These are phyloP conservation scores for Machaerirhynchus nigripectus DNA, from an alignment of 2,113 vertebrate species.

Conservation along the genomic window DNA sequence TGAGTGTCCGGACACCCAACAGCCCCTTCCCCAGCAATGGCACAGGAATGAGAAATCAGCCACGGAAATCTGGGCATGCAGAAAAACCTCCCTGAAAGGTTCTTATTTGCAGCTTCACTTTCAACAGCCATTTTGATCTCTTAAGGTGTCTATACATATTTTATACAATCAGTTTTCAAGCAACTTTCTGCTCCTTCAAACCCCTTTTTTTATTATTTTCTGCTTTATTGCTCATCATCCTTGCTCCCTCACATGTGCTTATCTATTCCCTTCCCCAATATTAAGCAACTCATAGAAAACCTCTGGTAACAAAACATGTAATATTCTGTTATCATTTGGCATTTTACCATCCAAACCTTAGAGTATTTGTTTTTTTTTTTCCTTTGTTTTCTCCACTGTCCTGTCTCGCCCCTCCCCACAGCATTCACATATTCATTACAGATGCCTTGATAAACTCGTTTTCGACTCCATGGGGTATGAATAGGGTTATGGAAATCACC, in stretches of 20 bases:
- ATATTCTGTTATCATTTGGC: conserved; percentile 41
- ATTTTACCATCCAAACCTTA: conserved; percentile 21
- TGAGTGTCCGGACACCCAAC: neutral
- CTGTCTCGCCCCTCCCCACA: neutral
- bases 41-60: neutral
- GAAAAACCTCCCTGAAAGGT: neutral
- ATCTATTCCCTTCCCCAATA: conserved; percentile 6
- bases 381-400: conserved; percentile 36
- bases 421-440: conserved; percentile 27
- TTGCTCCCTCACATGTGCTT: neutral
- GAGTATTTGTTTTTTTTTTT: neutral
- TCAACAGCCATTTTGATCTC: conserved; percentile 27
- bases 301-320: conserved; percentile 27
- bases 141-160: neutral
- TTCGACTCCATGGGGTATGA: conserved; percentile 21
- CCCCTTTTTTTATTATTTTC: neutral
- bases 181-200: neutral
- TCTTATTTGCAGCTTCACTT: neutral
- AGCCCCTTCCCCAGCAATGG: neutral
- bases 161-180: neutral
- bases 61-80: neutral
- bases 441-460: conserved; percentile 45
- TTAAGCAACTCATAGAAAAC: conserved; percentile 10
- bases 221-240: neutral
- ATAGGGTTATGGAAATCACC: conserved; percentile 44